Percentiles rank a stretch among this genome's conserved stretches.
These are phyloP conservation scores for Pteruthius melanotis DNA, from an alignment of 2,113 vertebrate species.

Conservation along the genomic window DNA sequence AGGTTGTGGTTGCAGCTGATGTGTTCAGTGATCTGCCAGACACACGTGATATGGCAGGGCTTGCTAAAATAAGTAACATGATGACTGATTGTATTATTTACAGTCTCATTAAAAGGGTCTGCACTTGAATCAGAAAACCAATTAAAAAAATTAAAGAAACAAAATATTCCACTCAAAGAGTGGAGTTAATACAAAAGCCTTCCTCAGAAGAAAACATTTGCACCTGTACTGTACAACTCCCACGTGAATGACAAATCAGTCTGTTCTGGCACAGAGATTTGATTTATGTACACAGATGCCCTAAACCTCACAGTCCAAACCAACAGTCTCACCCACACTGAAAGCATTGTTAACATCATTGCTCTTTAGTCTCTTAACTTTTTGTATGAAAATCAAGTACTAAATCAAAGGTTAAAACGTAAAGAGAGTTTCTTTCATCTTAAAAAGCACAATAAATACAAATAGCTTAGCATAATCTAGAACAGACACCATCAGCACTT, in stretches of 20 bases:
- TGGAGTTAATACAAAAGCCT: not conserved
- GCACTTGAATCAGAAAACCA: not conserved
- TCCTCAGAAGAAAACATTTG: not conserved
- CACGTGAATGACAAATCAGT: not conserved
- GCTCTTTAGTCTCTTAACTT: not conserved
- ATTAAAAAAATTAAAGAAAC: not conserved
- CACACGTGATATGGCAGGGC: fast-evolving
- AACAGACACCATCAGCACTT: not conserved
- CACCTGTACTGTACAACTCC: not conserved
- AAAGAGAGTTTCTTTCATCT: not conserved
- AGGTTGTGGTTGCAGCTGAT: not conserved
- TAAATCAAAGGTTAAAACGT: not conserved
- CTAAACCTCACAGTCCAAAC: not conserved
- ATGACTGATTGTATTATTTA: not conserved
- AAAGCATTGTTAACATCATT: not conserved
- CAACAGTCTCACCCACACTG: not conserved
- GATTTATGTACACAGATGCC: not conserved
- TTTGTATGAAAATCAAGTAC: not conserved
- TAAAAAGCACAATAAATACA: not conserved
- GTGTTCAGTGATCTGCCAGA: not conserved
- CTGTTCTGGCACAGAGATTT: not conserved
- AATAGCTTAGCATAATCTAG: not conserved
- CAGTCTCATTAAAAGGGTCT: not conserved
- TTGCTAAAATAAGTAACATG: not conserved
- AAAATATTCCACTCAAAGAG: not conserved